These are phyloP conservation scores for Otus sunia DNA, from an alignment of 2,113 vertebrate species.

Conservation along the genomic window DNA sequence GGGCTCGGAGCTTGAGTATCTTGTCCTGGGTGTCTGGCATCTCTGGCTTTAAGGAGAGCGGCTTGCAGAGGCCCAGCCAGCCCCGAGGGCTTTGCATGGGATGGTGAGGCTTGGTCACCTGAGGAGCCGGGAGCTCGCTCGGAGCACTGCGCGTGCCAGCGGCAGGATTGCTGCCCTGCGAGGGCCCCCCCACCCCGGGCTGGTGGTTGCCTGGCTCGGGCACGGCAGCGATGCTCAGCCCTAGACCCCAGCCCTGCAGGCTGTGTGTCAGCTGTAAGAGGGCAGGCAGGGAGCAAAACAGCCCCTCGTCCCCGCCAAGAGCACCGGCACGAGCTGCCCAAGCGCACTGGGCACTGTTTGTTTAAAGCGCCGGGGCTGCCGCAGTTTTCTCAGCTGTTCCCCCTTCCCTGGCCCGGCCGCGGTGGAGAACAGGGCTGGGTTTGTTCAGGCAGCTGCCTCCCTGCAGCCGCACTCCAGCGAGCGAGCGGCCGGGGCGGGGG, in stretches of 20 bases:
- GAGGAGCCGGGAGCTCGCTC: not conserved
- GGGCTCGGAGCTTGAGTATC: not conserved
- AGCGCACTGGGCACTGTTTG: not conserved
- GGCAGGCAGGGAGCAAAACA: not conserved
- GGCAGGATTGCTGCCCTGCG: not conserved
- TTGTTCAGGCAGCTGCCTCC: slow-evolving; percentile 61
- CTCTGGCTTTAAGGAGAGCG: not conserved
- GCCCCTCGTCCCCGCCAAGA: not conserved
- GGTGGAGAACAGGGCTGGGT: slow-evolving; percentile 59
- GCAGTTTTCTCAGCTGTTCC: slow-evolving; percentile 51
- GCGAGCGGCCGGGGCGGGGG: not conserved
- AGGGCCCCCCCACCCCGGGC: not conserved
- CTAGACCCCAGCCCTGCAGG: not conserved
- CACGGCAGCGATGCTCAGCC: fast-evolving
- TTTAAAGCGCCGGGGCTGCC: not conserved
- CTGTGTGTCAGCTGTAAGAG: not conserved
- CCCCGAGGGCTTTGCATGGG: not conserved
- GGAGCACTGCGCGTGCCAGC: fast-evolving
- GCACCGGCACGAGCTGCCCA: not conserved
- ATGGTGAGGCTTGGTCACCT: not conserved
- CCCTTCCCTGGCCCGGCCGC: not conserved
- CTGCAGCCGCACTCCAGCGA: not conserved
- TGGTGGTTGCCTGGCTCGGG: not conserved
- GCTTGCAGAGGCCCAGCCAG: not conserved
- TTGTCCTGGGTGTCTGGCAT: not conserved